A percentile compares a stretch with the other conserved stretches of the same genome.
These are phyloP conservation scores for Spilogale gracilis DNA, from an alignment of 2,113 vertebrate species.

Conservation along the genomic window DNA sequence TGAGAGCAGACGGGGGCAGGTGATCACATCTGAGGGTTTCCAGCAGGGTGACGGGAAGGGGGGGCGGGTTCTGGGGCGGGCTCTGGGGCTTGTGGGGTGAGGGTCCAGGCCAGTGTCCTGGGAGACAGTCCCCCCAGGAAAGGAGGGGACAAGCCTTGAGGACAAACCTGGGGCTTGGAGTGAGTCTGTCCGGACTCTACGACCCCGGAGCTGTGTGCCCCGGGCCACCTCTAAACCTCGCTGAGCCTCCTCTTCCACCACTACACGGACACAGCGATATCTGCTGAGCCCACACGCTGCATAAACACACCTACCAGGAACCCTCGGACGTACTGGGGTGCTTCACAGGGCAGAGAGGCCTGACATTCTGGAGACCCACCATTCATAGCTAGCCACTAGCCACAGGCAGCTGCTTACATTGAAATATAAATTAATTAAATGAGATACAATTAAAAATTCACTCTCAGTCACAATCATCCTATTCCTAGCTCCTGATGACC, in stretches of 20 bases:
- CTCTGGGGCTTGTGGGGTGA: not conserved
- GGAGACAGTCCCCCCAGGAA: not conserved
- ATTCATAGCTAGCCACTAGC: not conserved
- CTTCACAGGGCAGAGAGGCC: not conserved
- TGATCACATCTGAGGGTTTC: not conserved
- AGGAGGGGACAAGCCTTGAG: not conserved
- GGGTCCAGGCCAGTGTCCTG: not conserved
- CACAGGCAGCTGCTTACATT: not conserved
- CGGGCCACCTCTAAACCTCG: not conserved
- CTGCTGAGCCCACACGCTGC: not conserved
- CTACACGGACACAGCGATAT: not conserved
- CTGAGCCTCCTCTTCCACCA: not conserved
- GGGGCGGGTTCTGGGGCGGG: not conserved
- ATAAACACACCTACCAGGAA: not conserved
- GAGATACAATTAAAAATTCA: not conserved
- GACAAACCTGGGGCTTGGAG: not conserved
- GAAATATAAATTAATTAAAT: not conserved
- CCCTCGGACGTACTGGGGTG: accelerated
- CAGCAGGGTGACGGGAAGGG: not conserved
- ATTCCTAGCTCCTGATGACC: not conserved
- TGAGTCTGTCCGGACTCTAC: not conserved
- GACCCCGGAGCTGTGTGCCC: not conserved
- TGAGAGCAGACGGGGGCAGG: not conserved
- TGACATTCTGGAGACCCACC: accelerated
- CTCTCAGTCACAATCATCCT: not conserved